Conservation (phyloP, 2,113 vertebrate species). For the Pterophyllum scalare region DNA sequence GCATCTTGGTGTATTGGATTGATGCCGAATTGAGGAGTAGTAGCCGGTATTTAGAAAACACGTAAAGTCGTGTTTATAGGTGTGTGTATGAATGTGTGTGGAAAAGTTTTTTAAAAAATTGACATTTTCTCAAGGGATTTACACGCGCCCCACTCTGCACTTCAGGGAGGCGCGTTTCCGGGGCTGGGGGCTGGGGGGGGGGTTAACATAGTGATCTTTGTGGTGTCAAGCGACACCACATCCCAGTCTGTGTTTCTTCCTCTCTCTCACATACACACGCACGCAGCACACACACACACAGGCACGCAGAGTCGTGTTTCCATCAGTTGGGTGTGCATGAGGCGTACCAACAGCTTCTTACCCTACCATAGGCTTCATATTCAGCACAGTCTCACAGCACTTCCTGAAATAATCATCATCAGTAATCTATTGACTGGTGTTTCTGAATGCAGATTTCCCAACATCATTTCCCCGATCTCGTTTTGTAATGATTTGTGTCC, state of each 20-base stretch:
- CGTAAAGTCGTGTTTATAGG: fast-evolving
- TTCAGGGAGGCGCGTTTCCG: not conserved
- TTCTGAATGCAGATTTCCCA: not conserved
- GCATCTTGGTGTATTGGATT: fast-evolving
- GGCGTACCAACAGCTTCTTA: not conserved
- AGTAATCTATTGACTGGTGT: not conserved
- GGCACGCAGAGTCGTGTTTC: not conserved
- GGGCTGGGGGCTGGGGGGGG: not conserved
- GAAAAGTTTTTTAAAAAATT: not conserved
- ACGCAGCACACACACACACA: not conserved
- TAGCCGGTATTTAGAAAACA: not conserved
- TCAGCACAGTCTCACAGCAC: not conserved
- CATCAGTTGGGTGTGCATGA: not conserved
- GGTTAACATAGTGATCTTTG: conserved; percentile 21
- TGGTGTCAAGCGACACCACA: not conserved
- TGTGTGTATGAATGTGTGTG: fast-evolving
- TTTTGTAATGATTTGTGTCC: not conserved
- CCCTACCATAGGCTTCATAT: not conserved
- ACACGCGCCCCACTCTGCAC: not conserved
- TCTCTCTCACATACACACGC: not conserved
- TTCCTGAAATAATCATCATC: not conserved
- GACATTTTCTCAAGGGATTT: not conserved
- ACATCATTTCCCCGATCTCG: not conserved
- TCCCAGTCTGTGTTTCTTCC: not conserved
- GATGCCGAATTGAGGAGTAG: not conserved